Base-by-base conservation (phyloP, 2,797 vertebrate genomes). In the Lutjanus campechanus region DNA sequence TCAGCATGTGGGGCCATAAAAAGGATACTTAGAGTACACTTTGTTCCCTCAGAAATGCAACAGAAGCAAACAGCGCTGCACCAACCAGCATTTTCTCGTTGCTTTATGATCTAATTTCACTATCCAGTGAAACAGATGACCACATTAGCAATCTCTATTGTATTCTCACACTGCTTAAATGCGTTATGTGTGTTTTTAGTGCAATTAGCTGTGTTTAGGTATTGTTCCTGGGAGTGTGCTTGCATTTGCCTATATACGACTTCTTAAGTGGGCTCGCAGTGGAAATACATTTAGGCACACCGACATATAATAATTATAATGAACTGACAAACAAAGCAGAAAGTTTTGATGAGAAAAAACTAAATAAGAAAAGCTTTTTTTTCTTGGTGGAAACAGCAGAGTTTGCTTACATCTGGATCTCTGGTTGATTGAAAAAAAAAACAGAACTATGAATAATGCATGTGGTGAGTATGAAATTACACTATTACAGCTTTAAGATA, bases 81-180 rank as follows among this genome's bases (percentile, higher is more conserved):
- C 84, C 82, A 88, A 87, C 87, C 81, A 83, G 92, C 91, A 88
- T 85, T 94, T 85, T 75, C 74, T 83, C 4, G 53, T 86, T 91
- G 87, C 89, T 95, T 95, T 95, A 93, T 91, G 88, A 92, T 86
- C 90, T 87, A 84, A 92, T 93, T 94, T 93, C 87, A 90, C 88
- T 91, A 91, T 92, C 89, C 86, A 76, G 76, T 83, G 87, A 90
- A 94, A 94, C 91, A 89, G 92, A 95, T 90, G 88, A 93, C 89
- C 89, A 82, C 91, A 94, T 94, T 94, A 93, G 53, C 73, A 49
- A 85, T 88, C 85, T 89, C 86, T 75, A 82, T 83, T 89, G 81
- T 86, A 83, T 77, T 81, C 74, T 82, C 66, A 84, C 77, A 78
- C 53, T 69, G 84, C 83, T 79, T 84, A 77, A 86, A 89, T 84